Base-by-base conservation (phyloP, 2,113 vertebrate genomes). In the Strigops habroptila region DNA sequence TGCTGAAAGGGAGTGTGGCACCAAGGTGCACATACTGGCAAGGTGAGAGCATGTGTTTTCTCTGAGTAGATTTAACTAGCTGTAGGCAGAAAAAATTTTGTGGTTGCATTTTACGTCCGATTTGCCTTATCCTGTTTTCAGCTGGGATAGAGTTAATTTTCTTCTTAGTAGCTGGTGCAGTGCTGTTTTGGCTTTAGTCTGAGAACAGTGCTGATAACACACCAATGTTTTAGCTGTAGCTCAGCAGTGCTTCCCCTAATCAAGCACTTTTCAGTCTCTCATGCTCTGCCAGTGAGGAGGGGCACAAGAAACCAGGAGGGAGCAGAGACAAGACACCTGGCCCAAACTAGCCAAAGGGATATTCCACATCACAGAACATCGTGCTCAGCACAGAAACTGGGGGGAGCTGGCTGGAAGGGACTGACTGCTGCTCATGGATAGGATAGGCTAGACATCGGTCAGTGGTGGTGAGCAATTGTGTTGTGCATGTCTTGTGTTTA, bases 51-150 rank as follows among this genome's bases (percentile, higher is more conserved):
- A 0, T 30, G 30, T 6, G 12, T 24, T 67, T 44, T 28, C 52
- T 62, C 76, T 0, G 0, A 6, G 65, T 1, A 22, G n/a, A 2
- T 75, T 78, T 67, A 71, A 60, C 31, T 14, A 55, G 64, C 51
- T 86, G 31, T 10, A 65, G 68, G 73, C 41, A 75, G 65, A 28
- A 84, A 44, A 67, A 73, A 55, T 5, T 12, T 28, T 30, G 14
- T 1, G 0, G 18, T 37, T n/a, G 15, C 6, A 3, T 51, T 70
- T 62, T 46, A 21, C 8, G 10, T 35, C 46, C 3, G 0, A 10
- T 41, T n/a, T 0, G 1, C 57, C 22, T 59, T 59, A 16, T 35
- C 9, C n/a, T 59, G 33, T 24, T 59, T 59, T 59, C 57, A 35
- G 57, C 10, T 59, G 14, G 57, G 33, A 35, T 33, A 59, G n/a